Percentiles rank a stretch among this genome's conserved stretches.
These are phyloP conservation scores for Rhizomys pruinosus DNA, from an alignment of 2,113 vertebrate species.

Conservation along the genomic window DNA sequence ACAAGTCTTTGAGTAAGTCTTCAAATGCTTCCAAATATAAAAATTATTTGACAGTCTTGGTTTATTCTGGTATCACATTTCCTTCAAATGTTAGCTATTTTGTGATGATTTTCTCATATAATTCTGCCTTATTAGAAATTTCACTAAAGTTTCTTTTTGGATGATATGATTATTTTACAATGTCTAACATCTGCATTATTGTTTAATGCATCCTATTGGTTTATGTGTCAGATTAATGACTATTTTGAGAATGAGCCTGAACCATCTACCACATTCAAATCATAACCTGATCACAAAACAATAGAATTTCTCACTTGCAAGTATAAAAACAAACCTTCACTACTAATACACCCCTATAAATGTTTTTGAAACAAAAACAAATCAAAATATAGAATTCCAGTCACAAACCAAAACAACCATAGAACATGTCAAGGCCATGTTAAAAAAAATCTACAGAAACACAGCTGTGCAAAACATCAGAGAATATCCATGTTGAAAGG, in stretches of 20 bases:
- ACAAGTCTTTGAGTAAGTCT: background rate
- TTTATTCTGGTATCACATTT: background rate
- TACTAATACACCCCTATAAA: background rate
- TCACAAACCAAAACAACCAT: background rate
- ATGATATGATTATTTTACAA: background rate
- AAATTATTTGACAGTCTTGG: too few relatives aligned
- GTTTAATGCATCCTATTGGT: background rate
- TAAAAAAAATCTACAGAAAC: background rate
- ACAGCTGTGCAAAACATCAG: background rate
- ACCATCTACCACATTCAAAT: background rate
- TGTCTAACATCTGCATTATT: background rate
- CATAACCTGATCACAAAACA: constrained; percentile 42
- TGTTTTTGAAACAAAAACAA: constrained; percentile 43
- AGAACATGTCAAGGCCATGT: background rate
- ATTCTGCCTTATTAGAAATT: constrained; percentile 16
- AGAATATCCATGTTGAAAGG: background rate
- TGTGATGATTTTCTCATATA: background rate
- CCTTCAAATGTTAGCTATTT: background rate
- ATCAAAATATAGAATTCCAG: too few relatives aligned
- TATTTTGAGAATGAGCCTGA: background rate
- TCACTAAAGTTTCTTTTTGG: background rate
- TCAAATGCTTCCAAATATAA: constrained; percentile 12
- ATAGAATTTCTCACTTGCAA: constrained; percentile 34
- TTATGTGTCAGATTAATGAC: background rate
- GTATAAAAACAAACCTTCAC: constrained; percentile 31